These are phyloP conservation scores for Pseudomyrmex sp. DNA, from an alignment of 1,140 invertebrate genomes.

Conservation along the genomic window DNA sequence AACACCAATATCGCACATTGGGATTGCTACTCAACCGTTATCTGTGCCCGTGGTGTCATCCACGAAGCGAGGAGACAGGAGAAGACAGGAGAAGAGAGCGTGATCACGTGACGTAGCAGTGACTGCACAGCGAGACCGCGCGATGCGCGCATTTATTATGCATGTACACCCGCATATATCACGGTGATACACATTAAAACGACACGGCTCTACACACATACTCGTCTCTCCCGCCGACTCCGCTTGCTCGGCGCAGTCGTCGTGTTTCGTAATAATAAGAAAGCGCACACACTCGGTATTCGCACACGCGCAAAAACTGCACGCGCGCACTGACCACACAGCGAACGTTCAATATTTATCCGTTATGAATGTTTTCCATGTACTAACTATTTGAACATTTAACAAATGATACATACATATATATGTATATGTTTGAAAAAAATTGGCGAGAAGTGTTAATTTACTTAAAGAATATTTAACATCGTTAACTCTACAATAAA, in stretches of 20 bases:
- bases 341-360: not conserved
- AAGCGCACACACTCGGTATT: conserved; percentile 18
- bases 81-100: conserved; percentile 25
- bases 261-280: conserved; percentile 62
- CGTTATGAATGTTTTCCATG: not conserved
- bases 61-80: not conserved
- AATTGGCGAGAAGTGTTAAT: not conserved
- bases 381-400: not conserved
- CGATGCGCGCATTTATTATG: conserved; percentile 58
- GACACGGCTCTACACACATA: not conserved
- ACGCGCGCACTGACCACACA: not conserved
- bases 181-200: conserved; percentile 58
- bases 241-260: conserved; percentile 1
- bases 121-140: conserved; percentile 45
- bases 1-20: conserved; percentile 4
- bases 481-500: no score
- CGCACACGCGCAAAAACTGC: not conserved
- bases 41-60: conserved; percentile 28
- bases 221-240: conserved; percentile 1
- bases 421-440: not conserved
- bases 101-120: conserved; percentile 54
- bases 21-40: conserved; percentile 44
- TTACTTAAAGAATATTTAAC: no score
- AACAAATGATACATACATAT: not conserved
- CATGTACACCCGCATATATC: conserved; percentile 58